Conservation (phyloP, 1,140 invertebrate genomes). For the Cheumatopsyche charites region DNA sequence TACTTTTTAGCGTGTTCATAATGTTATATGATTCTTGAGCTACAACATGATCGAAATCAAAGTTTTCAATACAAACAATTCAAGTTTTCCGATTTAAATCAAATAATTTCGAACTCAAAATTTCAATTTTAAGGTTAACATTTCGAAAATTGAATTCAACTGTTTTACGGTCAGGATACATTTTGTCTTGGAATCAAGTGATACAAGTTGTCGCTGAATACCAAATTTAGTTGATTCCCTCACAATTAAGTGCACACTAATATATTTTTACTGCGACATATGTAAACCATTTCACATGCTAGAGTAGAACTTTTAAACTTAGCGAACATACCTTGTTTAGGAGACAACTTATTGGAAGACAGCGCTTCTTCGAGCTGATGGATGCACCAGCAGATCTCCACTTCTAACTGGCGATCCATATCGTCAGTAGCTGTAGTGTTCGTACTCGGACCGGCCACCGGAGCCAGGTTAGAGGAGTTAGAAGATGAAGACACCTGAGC, state of each 20-base stretch:
- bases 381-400: conserved; percentile 78
- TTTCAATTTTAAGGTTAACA: too few relatives aligned
- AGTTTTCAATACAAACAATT: too few relatives aligned
- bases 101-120: too few relatives aligned
- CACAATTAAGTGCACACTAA: too few relatives aligned
- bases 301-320: too few relatives aligned
- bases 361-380: conserved; percentile 70
- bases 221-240: too few relatives aligned
- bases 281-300: too few relatives aligned
- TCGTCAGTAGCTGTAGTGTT: conserved; percentile 53
- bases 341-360: conserved; percentile 64
- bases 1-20: conserved; percentile 70
- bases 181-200: too few relatives aligned
- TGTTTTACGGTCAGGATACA: too few relatives aligned
- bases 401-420: conserved; percentile 70
- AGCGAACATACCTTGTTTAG: conserved; percentile 63
- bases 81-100: neutral
- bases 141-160: too few relatives aligned
- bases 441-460: neutral
- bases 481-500: neutral
- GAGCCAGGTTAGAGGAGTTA: neutral
- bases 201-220: too few relatives aligned
- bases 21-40: conserved; percentile 68
- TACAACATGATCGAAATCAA: conserved; percentile 48
- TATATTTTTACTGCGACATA: too few relatives aligned